Conservation (phyloP, 2,113 vertebrate species). For the Cygnus buccinator region DNA sequence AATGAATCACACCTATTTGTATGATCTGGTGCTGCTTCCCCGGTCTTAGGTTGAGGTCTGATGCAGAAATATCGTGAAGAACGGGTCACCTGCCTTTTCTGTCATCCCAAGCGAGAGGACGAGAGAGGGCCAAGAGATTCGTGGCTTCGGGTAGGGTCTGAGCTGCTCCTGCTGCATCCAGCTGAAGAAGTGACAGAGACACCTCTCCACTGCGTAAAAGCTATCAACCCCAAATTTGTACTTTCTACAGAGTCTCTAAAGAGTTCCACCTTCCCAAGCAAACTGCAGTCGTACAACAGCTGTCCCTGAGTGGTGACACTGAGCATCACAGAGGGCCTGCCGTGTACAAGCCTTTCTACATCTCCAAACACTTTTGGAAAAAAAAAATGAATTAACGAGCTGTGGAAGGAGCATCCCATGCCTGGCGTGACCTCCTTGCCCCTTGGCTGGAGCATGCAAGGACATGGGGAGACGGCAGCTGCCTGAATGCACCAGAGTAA, state of each 20-base stretch:
- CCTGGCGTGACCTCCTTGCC: neutral
- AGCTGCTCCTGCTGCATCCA: neutral
- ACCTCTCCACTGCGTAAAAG: neutral
- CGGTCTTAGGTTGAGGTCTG: neutral
- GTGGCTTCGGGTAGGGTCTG: too few relatives aligned
- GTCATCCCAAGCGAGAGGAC: neutral
- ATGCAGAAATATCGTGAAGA: neutral
- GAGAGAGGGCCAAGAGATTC: neutral
- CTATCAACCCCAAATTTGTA: neutral
- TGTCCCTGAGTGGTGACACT: neutral
- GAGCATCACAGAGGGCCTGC: neutral
- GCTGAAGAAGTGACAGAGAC: neutral
- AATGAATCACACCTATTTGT: too few relatives aligned
- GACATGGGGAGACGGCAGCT: neutral
- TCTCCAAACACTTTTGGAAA: neutral
- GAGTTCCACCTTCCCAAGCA: neutral
- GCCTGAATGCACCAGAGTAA: neutral
- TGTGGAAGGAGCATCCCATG: neutral
- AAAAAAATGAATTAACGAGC: neutral
- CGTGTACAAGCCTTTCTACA: neutral
- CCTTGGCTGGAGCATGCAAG: neutral
- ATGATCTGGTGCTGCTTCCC: neutral
- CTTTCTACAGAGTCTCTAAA: neutral
- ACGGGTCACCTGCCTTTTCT: neutral
- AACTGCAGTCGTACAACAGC: neutral